phyloP scores from a whole-genome alignment of 2,888 invertebrate species.

The Slavum lentiscoides region DNA sequence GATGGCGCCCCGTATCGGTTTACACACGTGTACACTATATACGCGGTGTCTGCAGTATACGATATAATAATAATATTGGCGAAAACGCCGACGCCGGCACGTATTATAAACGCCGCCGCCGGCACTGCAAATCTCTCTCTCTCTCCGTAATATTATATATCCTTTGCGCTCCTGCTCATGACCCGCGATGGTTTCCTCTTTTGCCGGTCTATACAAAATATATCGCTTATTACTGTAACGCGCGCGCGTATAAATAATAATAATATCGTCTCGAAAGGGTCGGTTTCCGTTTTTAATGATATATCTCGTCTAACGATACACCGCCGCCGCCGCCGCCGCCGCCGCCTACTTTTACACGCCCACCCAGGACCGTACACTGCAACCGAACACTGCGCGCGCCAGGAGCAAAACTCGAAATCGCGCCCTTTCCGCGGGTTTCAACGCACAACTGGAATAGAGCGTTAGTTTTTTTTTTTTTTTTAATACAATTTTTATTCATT shows the following conservation, averaged over 20 bases:
- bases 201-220: no score
- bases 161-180: no score
- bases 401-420: neutral
- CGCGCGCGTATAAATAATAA: neutral
- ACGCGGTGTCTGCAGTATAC: neutral
- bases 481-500: no score
- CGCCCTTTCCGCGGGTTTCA: no score
- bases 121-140: neutral
- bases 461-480: no score
- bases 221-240: no score
- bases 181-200: neutral
- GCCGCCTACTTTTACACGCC: neutral
- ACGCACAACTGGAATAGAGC: no score
- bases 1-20: constrained; percentile 52
- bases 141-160: neutral
- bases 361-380: neutral
- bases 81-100: constrained; percentile 35
- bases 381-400: no score
- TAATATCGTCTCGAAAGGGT: constrained; percentile 27
- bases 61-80: constrained; percentile 33
- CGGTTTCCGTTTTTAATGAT: constrained; percentile 51
- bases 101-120: neutral
- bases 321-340: neutral
- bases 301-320: constrained; percentile 21
- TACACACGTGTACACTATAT: constrained; percentile 39